Percentiles rank a stretch among this genome's conserved stretches.
Conservation (phyloP, 1,140 invertebrate species). For the Dendrolimus punctatus region DNA sequence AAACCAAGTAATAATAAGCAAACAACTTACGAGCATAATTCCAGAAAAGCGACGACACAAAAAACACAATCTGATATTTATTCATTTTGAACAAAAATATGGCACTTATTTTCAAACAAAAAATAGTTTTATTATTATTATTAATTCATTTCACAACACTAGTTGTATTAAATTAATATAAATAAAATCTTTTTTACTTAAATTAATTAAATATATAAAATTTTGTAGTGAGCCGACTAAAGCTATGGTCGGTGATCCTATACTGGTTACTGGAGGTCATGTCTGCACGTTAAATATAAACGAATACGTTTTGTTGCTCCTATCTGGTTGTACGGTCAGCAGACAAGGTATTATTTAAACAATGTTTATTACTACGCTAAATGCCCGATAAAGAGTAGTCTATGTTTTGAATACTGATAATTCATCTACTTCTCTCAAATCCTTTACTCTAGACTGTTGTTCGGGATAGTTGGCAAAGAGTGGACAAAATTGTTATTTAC, state of each 20-base stretch:
- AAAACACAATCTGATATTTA: constrained; percentile 10
- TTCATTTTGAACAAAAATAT: constrained; percentile 9
- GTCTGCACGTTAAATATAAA: constrained; percentile 20
- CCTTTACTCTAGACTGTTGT: too few species aligned
- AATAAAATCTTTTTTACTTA: constrained; percentile 11
- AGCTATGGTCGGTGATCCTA: constrained; percentile 29
- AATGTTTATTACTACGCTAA: background rate
- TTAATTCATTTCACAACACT: constrained; percentile 15
- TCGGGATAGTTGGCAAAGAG: too few species aligned
- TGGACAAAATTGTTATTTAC: too few species aligned
- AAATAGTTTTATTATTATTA: too few species aligned
- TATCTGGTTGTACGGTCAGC: constrained; percentile 10
- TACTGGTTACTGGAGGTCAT: constrained; percentile 53
- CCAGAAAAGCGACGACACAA: constrained; percentile 17
- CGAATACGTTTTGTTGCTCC: constrained; percentile 17
- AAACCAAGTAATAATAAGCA: background rate
- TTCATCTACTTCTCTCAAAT: too few species aligned
- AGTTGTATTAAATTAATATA: constrained; percentile 9
- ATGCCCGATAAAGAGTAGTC: too few species aligned
- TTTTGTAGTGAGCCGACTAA: constrained; percentile 16
- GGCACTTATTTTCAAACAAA: background rate
- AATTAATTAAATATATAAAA: constrained; percentile 13
- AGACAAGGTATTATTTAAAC: constrained; percentile 5
- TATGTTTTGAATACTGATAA: too few species aligned
- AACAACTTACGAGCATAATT: constrained; percentile 16